phyloP scores from a whole-genome alignment of 2,113 vertebrate species.

The Eleginops maclovinus region DNA sequence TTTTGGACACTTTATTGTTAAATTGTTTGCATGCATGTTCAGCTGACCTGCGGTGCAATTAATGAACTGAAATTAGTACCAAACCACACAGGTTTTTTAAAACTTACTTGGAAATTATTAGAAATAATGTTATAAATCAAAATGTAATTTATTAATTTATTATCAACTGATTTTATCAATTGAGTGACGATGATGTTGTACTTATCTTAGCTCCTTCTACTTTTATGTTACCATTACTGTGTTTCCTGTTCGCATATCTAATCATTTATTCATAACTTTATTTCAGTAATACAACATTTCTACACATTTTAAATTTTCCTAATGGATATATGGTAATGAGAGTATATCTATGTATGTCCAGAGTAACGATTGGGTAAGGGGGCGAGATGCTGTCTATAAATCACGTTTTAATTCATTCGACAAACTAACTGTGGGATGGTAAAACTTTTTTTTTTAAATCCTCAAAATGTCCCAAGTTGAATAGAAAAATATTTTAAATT shows the following conservation, averaged over 20 bases:
- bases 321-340: slow-evolving; percentile 1
- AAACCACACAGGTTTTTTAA: neutral
- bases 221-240: neutral
- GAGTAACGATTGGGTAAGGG: neutral
- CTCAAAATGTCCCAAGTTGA: too few species aligned
- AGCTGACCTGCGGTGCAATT: neutral
- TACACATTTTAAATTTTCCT: neutral
- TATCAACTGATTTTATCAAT: neutral
- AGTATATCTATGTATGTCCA: neutral
- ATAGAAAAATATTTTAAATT: too few species aligned
- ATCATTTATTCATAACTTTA: neutral
- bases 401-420: neutral
- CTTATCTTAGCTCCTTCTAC: neutral
- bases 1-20: too few species aligned
- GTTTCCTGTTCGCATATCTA: neutral
- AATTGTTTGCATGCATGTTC: neutral
- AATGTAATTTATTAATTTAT: too few species aligned
- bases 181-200: neutral
- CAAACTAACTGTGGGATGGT: neutral
- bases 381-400: slow-evolving; percentile 1
- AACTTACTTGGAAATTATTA: too few species aligned
- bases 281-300: neutral
- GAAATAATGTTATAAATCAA: too few species aligned
- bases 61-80: neutral
- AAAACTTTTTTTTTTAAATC: too few species aligned